Percentiles rank a stretch among this genome's conserved stretches.
These are phyloP conservation scores for Protonemura montana DNA, from an alignment of 2,888 invertebrate species.

Conservation along the genomic window DNA sequence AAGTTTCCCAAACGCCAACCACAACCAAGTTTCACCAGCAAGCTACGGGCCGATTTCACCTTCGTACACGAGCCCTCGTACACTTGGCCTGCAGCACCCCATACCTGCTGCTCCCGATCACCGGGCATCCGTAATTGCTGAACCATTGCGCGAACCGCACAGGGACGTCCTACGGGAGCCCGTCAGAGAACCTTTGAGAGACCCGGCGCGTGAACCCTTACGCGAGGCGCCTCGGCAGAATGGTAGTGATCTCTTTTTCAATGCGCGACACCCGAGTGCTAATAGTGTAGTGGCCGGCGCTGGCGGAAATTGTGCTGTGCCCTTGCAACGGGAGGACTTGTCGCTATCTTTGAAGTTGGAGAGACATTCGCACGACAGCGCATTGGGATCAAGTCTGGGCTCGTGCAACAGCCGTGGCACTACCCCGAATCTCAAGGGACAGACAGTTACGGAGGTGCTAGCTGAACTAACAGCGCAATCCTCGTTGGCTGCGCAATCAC, in stretches of 20 bases:
- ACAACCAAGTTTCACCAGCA: slow-evolving; percentile 59
- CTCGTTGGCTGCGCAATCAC: background rate
- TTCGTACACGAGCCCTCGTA: slow-evolving; percentile 58
- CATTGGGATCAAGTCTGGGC: background rate
- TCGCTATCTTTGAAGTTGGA: background rate
- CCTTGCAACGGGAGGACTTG: slow-evolving; percentile 13
- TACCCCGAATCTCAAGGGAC: background rate
- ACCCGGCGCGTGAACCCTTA: too few species aligned
- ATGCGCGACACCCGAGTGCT: background rate
- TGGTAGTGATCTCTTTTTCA: background rate
- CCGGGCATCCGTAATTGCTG: slow-evolving; percentile 21
- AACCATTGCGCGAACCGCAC: background rate
- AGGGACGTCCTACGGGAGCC: too few species aligned
- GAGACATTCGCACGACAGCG: background rate
- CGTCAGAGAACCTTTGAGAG: too few species aligned
- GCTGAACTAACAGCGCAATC: background rate
- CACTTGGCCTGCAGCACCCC: background rate
- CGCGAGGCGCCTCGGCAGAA: slow-evolving; percentile 27
- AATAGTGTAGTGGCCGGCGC: background rate
- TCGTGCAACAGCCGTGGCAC: background rate
- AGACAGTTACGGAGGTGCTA: background rate
- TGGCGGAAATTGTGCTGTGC: background rate
- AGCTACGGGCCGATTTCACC: slow-evolving; percentile 66
- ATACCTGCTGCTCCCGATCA: slow-evolving; percentile 57
- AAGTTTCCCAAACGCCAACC: slow-evolving; percentile 66